phyloP scores from a whole-genome alignment of 2,888 invertebrate species.

The Spisula solida region DNA sequence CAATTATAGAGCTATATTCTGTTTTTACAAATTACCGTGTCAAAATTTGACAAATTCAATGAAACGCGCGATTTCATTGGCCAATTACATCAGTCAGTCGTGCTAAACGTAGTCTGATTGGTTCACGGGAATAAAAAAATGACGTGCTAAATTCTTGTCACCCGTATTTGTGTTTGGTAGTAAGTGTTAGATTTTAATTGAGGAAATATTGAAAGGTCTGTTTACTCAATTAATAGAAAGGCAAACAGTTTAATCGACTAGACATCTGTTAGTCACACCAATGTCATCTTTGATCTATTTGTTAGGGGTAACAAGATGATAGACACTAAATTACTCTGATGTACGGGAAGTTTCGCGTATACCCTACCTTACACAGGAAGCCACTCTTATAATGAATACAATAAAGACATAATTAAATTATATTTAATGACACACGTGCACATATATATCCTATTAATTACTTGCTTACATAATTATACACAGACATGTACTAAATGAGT shows the following conservation, averaged over 20 bases:
- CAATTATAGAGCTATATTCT: conserved; percentile 22
- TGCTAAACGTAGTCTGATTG: conserved; percentile 9
- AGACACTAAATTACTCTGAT: background rate
- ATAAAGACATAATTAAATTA: background rate
- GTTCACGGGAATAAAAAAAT: background rate
- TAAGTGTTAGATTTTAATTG: conserved; percentile 19
- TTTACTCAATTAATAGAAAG: conserved; percentile 37
- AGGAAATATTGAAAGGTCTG: conserved; percentile 34
- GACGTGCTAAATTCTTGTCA: conserved; percentile 7
- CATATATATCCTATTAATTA: too few relatives aligned
- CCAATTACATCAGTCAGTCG: background rate
- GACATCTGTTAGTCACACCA: conserved; percentile 37
- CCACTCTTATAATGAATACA: background rate
- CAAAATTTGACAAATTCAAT: conserved; percentile 22
- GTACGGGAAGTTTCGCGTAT: background rate
- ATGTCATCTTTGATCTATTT: conserved; percentile 39
- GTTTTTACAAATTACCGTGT: conserved; percentile 23
- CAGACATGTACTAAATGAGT: too few relatives aligned
- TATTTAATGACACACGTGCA: background rate
- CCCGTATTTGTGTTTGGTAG: conserved; percentile 8
- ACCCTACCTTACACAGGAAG: background rate
- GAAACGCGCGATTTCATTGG: conserved; percentile 23
- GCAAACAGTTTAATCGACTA: conserved; percentile 27
- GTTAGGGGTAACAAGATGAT: background rate
- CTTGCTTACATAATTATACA: too few relatives aligned